A percentile compares a stretch with the other conserved stretches of the same genome.
These are phyloP conservation scores for Linnaemya tessellans DNA, from an alignment of 2,888 invertebrate genomes.

Conservation along the genomic window DNA sequence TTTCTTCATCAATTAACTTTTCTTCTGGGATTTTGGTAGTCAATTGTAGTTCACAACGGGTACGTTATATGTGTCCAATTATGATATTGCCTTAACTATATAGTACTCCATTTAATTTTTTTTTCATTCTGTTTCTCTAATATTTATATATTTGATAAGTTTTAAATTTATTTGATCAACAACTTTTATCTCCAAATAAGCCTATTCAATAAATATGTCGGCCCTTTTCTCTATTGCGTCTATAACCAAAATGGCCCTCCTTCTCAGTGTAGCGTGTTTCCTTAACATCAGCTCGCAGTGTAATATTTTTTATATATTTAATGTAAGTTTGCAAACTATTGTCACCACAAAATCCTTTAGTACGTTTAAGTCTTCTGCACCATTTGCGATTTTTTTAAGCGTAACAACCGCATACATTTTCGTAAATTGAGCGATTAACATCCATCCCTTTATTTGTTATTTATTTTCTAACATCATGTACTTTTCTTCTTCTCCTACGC, in stretches of 20 bases:
- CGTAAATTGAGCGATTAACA: constrained; percentile 82
- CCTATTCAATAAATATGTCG: too few relatives aligned
- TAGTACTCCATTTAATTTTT: too few relatives aligned
- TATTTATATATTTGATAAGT: too few relatives aligned
- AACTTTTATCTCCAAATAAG: too few relatives aligned
- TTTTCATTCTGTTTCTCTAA: too few relatives aligned
- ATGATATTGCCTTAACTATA: too few relatives aligned
- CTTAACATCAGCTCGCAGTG: constrained; percentile 10
- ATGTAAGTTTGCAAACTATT: constrained; percentile 64
- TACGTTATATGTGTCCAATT: too few relatives aligned
- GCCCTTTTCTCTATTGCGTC: neutral
- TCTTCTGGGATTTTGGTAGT: too few relatives aligned
- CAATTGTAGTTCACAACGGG: too few relatives aligned
- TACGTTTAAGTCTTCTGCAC: constrained; percentile 80
- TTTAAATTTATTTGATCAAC: too few relatives aligned
- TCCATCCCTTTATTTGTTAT: constrained; percentile 76
- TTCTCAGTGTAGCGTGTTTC: constrained; percentile 9
- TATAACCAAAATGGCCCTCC: neutral
- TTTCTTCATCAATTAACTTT: too few relatives aligned
- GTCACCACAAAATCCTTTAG: constrained; percentile 72
- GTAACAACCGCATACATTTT: constrained; percentile 76
- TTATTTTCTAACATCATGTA: constrained; percentile 47
- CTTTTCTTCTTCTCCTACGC: constrained; percentile 13
- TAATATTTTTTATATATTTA: neutral
- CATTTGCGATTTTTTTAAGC: constrained; percentile 77